Conservation (phyloP, 2,797 vertebrate genomes). For the Hippocampus kuda region DNA sequence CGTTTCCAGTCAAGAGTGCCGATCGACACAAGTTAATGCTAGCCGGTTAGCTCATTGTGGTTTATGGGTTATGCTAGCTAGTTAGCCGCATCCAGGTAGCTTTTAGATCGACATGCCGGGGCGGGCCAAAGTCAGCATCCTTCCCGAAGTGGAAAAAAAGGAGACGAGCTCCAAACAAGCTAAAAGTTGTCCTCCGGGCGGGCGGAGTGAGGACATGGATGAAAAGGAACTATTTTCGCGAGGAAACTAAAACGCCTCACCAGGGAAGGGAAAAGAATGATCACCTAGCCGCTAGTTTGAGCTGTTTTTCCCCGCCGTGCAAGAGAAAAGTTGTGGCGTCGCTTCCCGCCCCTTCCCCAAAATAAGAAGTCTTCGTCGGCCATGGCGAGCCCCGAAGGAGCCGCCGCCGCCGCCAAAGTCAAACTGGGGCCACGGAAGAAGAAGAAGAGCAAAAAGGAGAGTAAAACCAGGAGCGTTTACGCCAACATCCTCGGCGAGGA, state of each 20-base stretch:
- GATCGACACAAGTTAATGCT: not conserved
- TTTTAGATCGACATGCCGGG: constrained; percentile 11
- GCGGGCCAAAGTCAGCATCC: constrained; percentile 58
- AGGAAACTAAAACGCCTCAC: constrained; percentile 12
- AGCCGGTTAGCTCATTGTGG: not conserved
- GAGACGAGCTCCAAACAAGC: constrained; percentile 48
- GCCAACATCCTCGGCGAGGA: constrained; percentile 69
- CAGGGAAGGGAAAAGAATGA: constrained; percentile 45
- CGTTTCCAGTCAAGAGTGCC: constrained; percentile 45
- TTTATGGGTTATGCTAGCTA: accelerated
- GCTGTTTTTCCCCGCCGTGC: constrained; percentile 28
- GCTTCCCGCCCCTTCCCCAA: constrained; percentile 9
- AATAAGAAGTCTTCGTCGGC: constrained; percentile 61
- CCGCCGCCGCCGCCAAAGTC: constrained; percentile 48
- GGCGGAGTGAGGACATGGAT: constrained; percentile 46
- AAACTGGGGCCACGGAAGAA: constrained; percentile 59
- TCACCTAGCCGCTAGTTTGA: constrained; percentile 42
- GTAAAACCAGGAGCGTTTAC: constrained; percentile 71
- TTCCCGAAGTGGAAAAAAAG: constrained; percentile 33
- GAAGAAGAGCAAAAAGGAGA: constrained; percentile 69
- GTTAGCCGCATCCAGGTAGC: constrained; percentile 19
- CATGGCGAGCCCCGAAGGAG: constrained; percentile 54
- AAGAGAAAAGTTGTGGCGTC: constrained; percentile 38
- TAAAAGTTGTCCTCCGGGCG: constrained; percentile 55
- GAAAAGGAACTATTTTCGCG: constrained; percentile 36